Percentiles rank a stretch among this genome's conserved stretches.
Evolutionary conservation across 2,797 vertebrate species (phyloP).

Genomic region (Premnoplex brunnescens): DNA sequence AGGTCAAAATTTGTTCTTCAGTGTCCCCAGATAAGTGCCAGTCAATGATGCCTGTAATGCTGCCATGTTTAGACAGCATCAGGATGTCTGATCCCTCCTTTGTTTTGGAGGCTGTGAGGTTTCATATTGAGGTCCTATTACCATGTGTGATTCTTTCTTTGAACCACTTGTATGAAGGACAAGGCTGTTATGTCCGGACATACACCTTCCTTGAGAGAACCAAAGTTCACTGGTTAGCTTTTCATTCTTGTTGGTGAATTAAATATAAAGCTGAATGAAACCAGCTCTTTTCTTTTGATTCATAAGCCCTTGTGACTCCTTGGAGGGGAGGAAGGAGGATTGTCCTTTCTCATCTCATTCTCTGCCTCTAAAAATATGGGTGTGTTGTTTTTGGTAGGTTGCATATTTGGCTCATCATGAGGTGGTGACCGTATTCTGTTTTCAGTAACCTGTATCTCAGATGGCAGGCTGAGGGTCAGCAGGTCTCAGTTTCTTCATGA

Average conservation of each 20-base stretch:
- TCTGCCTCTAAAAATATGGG: not conserved
- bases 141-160: not conserved
- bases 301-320: not conserved
- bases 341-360: not conserved
- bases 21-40: not conserved
- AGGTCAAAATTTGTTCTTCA: not conserved
- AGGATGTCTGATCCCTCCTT: not conserved
- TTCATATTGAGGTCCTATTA: not conserved
- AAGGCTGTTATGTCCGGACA: not conserved
- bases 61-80: fast-evolving
- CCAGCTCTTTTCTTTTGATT: not conserved
- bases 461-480: not conserved
- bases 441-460: not conserved
- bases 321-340: not conserved
- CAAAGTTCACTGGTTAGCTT: not conserved
- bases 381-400: not conserved
- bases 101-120: not conserved
- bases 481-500: not conserved
- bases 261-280: not conserved
- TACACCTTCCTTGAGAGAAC: not conserved
- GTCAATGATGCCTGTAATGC: not conserved
- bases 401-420: not conserved
- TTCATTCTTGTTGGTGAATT: not conserved
- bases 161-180: not conserved
- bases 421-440: not conserved